phyloP scores from a whole-genome alignment of 1,140 invertebrate genomes.

The Maniola jurtina region DNA sequence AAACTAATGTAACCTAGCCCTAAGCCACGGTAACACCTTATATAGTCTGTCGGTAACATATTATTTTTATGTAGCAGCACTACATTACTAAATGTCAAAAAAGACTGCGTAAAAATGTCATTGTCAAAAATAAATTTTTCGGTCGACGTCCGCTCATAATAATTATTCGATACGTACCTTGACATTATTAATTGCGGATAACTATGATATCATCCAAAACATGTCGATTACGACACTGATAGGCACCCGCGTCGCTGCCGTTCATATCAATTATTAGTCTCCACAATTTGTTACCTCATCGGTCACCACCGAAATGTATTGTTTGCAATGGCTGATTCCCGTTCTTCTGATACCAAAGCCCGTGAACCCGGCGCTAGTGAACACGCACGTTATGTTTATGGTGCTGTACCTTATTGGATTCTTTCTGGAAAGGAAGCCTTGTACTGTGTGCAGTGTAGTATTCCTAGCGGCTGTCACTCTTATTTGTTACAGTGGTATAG shows the following conservation, averaged over 20 bases:
- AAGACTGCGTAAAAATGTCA: slow-evolving; percentile 12
- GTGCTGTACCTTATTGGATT: slow-evolving; percentile 95
- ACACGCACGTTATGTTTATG: slow-evolving; percentile 98
- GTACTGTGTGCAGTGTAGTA: slow-evolving; percentile 96
- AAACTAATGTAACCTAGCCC: no score
- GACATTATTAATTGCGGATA: slow-evolving; percentile 43
- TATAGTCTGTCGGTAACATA: no score
- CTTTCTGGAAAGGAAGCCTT: slow-evolving; percentile 97
- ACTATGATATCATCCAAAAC: slow-evolving; percentile 52
- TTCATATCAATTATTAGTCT: slow-evolving; percentile 17
- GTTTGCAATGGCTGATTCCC: slow-evolving; percentile 98
- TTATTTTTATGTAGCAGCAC: background rate
- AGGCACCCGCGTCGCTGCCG: slow-evolving; percentile 28
- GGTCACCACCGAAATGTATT: slow-evolving; percentile 89
- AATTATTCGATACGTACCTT: slow-evolving; percentile 37
- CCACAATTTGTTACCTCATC: background rate
- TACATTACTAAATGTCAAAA: background rate
- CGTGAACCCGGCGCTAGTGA: slow-evolving; percentile 94
- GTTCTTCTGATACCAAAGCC: slow-evolving; percentile 98
- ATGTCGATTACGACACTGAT: slow-evolving; percentile 57
- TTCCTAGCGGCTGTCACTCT: slow-evolving; percentile 95
- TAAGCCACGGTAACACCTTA: no score
- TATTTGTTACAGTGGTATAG: slow-evolving; percentile 96
- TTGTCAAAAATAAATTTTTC: slow-evolving; percentile 21
- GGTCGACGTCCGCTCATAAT: slow-evolving; percentile 28